phyloP scores from a whole-genome alignment of 2,113 vertebrate genomes.

The Cephalopholis sonnerati region DNA sequence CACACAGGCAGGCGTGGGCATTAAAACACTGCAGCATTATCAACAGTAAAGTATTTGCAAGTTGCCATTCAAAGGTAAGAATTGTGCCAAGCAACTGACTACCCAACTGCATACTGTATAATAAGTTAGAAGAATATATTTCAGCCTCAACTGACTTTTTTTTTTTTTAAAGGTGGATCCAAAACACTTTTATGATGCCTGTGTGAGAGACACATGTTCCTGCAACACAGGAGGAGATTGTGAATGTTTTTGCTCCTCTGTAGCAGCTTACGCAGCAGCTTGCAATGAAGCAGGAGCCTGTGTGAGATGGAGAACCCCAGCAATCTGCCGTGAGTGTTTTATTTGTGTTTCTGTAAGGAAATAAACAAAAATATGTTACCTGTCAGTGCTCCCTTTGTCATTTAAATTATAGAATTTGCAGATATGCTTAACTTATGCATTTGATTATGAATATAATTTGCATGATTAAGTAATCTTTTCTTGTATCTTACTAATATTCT shows the following conservation, averaged over 20 bases:
- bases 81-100: not conserved
- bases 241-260: slow-evolving; percentile 94
- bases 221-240: slow-evolving; percentile 94
- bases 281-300: slow-evolving; percentile 88
- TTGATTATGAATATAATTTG: not conserved
- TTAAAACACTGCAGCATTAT: slow-evolving; percentile 88
- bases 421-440: not conserved
- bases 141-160: not conserved
- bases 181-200: slow-evolving; percentile 88
- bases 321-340: slow-evolving; percentile 90
- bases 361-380: not conserved
- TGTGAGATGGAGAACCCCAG: slow-evolving; percentile 91
- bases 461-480: not conserved
- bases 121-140: not conserved
- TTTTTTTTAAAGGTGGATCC: slow-evolving; percentile 87
- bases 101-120: not conserved
- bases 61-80: slow-evolving; percentile 87
- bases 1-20: slow-evolving; percentile 88
- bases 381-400: not conserved
- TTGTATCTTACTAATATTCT: not conserved
- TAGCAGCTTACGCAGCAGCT: slow-evolving; percentile 92
- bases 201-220: slow-evolving; percentile 90
- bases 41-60: slow-evolving; percentile 80
- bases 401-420: not conserved
- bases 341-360: not conserved